A percentile compares a stretch with the other conserved stretches of the same genome.
Conservation (phyloP, 2,888 invertebrate genomes). For the Diloba caeruleocephala region DNA sequence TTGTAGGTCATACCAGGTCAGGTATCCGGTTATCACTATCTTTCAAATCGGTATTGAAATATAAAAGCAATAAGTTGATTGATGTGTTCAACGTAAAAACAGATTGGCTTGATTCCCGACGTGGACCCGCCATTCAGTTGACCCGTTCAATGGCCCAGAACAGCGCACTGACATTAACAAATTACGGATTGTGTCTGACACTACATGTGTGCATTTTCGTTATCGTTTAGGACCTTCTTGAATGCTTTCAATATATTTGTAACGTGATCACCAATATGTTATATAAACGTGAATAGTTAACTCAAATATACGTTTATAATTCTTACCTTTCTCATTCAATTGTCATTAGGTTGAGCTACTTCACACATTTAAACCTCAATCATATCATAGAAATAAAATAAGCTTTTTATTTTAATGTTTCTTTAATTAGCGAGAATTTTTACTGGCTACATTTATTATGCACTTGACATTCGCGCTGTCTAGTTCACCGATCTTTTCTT, state of each 20-base stretch:
- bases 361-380: constrained; percentile 41
- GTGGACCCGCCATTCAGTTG: constrained; percentile 51
- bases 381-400: constrained; percentile 38
- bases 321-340: constrained; percentile 49
- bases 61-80: constrained; percentile 63
- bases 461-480: constrained; percentile 27
- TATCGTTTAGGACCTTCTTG: constrained; percentile 35
- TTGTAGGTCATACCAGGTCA: constrained; percentile 43
- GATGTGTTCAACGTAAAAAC: constrained; percentile 65
- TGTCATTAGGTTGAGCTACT: constrained; percentile 41
- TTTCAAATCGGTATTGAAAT: constrained; percentile 46
- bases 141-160: constrained; percentile 60
- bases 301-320: constrained; percentile 27
- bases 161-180: constrained; percentile 62
- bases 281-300: constrained; percentile 37
- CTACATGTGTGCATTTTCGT: constrained; percentile 35
- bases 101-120: constrained; percentile 58
- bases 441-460: constrained; percentile 27
- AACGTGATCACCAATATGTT: constrained; percentile 43
- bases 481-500: constrained; percentile 35
- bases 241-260: constrained; percentile 31
- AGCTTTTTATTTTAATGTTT: constrained; percentile 26
- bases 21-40: constrained; percentile 42
- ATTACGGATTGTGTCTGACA: constrained; percentile 59
- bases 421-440: constrained; percentile 22